phyloP scores from a whole-genome alignment of 2,888 invertebrate species.

The Omphaloscelis lunosa region DNA sequence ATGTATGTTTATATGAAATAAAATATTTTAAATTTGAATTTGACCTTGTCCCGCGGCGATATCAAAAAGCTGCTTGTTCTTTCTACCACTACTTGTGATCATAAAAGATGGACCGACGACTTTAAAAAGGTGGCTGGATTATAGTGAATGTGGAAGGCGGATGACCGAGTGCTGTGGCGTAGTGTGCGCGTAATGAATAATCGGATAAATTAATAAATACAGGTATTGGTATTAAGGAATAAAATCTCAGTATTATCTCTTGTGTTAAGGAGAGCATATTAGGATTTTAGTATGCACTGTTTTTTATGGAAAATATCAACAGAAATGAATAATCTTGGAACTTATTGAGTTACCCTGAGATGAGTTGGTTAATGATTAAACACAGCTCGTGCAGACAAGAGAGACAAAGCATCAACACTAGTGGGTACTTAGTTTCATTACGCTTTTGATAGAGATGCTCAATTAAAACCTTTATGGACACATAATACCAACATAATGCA shows the following conservation, averaged over 20 bases:
- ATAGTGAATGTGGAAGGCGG: rapidly evolving
- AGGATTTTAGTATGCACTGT: background rate
- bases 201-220: too few species aligned
- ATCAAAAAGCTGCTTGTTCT: background rate
- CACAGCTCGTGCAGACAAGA: background rate
- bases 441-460: background rate
- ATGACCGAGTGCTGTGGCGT: background rate
- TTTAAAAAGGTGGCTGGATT: background rate
- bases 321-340: background rate
- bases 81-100: background rate
- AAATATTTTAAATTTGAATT: background rate
- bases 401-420: background rate
- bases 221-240: too few species aligned
- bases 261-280: background rate
- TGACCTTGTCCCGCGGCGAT: background rate
- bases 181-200: too few species aligned
- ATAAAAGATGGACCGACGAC: background rate
- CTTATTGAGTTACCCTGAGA: background rate
- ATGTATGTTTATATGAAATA: too few species aligned
- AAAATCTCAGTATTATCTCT: too few species aligned
- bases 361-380: too few species aligned
- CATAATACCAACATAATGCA: background rate
- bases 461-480: background rate
- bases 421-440: background rate
- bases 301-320: background rate